These are phyloP conservation scores for Azorinus chamasolen DNA, from an alignment of 2,888 invertebrate genomes.

Conservation along the genomic window DNA sequence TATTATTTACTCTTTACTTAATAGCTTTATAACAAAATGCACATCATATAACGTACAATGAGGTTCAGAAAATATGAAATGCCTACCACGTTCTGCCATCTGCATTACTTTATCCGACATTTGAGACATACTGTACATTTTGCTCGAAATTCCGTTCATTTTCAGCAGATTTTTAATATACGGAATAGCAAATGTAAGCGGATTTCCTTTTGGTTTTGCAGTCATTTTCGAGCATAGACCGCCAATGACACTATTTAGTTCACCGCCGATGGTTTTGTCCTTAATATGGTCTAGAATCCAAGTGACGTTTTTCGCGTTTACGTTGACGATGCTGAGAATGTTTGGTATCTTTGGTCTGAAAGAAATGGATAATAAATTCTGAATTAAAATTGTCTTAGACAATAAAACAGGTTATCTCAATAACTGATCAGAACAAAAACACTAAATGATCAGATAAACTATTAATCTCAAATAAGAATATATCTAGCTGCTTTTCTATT, in stretches of 20 bases:
- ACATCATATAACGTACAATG: too few species aligned
- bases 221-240: constrained; percentile 18
- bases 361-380: too few species aligned
- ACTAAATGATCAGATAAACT: too few species aligned
- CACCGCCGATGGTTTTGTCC: constrained; percentile 5
- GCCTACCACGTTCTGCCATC: constrained; percentile 38
- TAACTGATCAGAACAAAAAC: too few species aligned
- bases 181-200: constrained; percentile 22
- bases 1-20: too few species aligned
- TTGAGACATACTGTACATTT: constrained; percentile 32
- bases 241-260: constrained; percentile 14
- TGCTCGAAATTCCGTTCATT: constrained; percentile 18
- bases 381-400: too few species aligned
- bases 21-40: too few species aligned
- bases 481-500: too few species aligned
- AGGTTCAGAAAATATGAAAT: neutral
- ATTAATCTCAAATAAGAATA: too few species aligned
- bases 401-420: too few species aligned
- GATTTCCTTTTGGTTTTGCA: constrained; percentile 29
- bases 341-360: constrained; percentile 55
- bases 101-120: constrained; percentile 32
- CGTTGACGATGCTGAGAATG: constrained; percentile 49
- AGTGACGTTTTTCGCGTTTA: constrained; percentile 39
- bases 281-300: constrained; percentile 44
- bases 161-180: constrained; percentile 32